These are phyloP conservation scores for Furcifer pardalis DNA, from an alignment of 2,797 vertebrate genomes.

Conservation along the genomic window DNA sequence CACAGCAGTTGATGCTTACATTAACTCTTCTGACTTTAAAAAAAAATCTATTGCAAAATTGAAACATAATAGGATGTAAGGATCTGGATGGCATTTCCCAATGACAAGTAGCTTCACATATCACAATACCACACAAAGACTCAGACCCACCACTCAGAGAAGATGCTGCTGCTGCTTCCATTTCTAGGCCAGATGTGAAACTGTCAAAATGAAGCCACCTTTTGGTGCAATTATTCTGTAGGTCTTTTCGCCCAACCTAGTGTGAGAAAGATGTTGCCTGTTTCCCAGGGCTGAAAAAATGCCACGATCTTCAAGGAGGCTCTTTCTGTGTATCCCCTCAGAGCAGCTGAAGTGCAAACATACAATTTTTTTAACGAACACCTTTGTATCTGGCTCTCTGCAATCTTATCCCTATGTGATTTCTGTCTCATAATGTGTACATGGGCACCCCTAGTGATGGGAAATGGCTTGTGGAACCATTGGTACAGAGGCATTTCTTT, in stretches of 20 bases:
- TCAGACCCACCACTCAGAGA: not conserved
- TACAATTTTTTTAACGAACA: not conserved
- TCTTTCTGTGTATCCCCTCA: no score
- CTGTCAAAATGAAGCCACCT: no score
- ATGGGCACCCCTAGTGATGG: not conserved
- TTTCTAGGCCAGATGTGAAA: no score
- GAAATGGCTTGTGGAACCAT: not conserved
- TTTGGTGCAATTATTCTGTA: no score
- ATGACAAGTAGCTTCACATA: not conserved
- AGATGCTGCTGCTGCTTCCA: no score
- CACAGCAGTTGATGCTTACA: slow-evolving; percentile 14
- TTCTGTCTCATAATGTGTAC: not conserved
- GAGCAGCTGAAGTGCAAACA: not conserved
- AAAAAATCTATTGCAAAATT: not conserved
- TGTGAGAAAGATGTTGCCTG: no score
- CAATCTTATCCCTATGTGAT: no score
- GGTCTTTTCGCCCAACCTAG: no score
- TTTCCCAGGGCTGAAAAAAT: no score
- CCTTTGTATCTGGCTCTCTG: not conserved
- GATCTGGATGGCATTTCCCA: not conserved
- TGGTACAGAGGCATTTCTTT: not conserved
- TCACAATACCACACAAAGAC: not conserved
- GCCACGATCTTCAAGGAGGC: no score
- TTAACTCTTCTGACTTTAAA: not conserved
- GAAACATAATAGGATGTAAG: not conserved